phyloP scores from a whole-genome alignment of 1,140 invertebrate species.

The Laupala kohalensis region DNA sequence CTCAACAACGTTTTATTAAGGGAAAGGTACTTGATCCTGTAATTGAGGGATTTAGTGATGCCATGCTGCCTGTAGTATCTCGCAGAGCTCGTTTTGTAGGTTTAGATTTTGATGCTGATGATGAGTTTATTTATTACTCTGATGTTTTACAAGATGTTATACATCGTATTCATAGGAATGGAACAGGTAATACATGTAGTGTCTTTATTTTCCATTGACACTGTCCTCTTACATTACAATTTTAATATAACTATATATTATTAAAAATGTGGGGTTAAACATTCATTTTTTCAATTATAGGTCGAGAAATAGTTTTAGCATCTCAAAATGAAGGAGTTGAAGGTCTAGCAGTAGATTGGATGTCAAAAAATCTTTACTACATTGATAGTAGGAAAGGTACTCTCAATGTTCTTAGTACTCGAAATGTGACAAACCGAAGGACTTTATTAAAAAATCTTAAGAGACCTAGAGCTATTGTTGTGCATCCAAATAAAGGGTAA shows the following conservation, averaged over 20 bases:
- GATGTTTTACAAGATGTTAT: constrained; percentile 96
- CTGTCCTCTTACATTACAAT: background rate
- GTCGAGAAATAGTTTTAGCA: constrained; percentile 80
- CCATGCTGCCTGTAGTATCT: constrained; percentile 81
- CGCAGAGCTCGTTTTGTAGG: constrained; percentile 87
- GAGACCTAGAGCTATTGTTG: constrained; percentile 84
- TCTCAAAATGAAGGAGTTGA: constrained; percentile 96
- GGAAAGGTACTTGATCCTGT: constrained; percentile 84
- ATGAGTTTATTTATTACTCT: constrained; percentile 91
- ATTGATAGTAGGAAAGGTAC: constrained; percentile 94
- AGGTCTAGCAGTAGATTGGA: constrained; percentile 93
- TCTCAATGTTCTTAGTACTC: constrained; percentile 80
- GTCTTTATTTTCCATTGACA: background rate
- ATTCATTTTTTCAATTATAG: constrained; percentile 21
- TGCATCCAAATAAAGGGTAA: constrained; percentile 84
- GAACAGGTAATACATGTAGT: constrained; percentile 42
- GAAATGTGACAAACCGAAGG: constrained; percentile 69
- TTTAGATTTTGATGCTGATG: constrained; percentile 86
- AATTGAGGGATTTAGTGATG: constrained; percentile 82
- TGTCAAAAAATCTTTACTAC: constrained; percentile 93
- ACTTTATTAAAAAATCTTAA: constrained; percentile 80
- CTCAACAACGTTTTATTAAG: constrained; percentile 92
- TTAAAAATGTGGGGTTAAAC: background rate
- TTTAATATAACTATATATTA: background rate
- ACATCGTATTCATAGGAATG: constrained; percentile 78